Percentiles rank a stretch among this genome's conserved stretches.
These are phyloP conservation scores for Trididemnum nubilum DNA, from an alignment of 23 tunicate species.

Conservation along the genomic window DNA sequence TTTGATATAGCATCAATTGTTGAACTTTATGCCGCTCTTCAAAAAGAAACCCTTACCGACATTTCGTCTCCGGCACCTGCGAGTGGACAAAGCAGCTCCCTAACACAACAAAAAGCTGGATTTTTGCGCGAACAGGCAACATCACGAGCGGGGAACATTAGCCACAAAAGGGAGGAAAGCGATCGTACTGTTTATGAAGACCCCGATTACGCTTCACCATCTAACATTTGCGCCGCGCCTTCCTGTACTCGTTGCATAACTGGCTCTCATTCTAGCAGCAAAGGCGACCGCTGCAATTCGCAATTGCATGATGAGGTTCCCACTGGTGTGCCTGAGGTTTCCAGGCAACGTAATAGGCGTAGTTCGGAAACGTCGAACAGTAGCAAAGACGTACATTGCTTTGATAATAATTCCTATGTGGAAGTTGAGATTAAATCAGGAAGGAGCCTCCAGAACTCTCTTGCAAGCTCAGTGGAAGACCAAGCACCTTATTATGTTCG, in stretches of 20 bases:
- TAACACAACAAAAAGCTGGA: neutral
- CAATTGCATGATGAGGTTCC: neutral
- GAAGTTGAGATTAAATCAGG: slow-evolving; percentile 49
- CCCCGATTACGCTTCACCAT: slow-evolving; percentile 68
- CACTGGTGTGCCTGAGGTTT: neutral
- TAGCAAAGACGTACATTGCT: slow-evolving; percentile 19
- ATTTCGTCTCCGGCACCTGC: neutral
- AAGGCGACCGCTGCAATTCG: neutral
- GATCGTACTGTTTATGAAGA: neutral
- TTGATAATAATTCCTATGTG: slow-evolving; percentile 56
- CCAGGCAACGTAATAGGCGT: neutral
- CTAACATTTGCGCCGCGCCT: slow-evolving; percentile 45
- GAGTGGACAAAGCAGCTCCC: neutral
- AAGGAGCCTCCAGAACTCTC: neutral
- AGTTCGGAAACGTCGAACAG: neutral
- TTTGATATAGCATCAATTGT: slow-evolving; percentile 46
- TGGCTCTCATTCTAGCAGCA: neutral
- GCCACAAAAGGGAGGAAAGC: neutral
- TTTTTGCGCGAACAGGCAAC: neutral
- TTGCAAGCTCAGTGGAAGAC: neutral
- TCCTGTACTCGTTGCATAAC: slow-evolving; percentile 32
- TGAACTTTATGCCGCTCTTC: slow-evolving; percentile 50
- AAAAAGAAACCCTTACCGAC: slow-evolving; percentile 27
- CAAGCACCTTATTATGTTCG: neutral
- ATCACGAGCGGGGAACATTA: neutral